Percentiles rank a stretch among this genome's conserved stretches.
phyloP scores from a whole-genome alignment of 2,888 invertebrate species.

The Tuta absoluta region DNA sequence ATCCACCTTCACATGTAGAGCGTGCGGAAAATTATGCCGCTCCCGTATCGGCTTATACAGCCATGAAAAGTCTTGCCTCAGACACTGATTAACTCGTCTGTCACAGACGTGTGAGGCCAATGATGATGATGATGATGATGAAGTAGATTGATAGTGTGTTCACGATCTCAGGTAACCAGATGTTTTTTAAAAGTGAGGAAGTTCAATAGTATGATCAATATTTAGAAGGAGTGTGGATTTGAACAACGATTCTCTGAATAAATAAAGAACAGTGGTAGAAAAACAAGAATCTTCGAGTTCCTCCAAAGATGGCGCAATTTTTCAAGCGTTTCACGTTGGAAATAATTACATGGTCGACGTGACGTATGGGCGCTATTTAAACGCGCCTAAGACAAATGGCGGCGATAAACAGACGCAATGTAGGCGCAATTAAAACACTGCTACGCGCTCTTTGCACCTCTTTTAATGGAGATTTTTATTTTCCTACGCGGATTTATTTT shows the following conservation, averaged over 20 bases:
- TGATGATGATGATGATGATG: too few relatives aligned
- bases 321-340: conserved; percentile 72
- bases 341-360: conserved; percentile 77
- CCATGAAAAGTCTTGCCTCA: too few relatives aligned
- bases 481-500: not conserved
- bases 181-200: too few relatives aligned
- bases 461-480: not conserved
- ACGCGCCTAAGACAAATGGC: conserved; percentile 74
- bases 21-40: too few relatives aligned
- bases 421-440: conserved; percentile 49
- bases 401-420: conserved; percentile 78
- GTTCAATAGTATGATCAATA: too few relatives aligned
- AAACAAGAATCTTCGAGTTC: conserved; percentile 9
- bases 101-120: too few relatives aligned
- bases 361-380: conserved; percentile 78
- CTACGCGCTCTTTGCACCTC: conserved; percentile 16
- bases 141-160: too few relatives aligned
- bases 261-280: not conserved
- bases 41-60: too few relatives aligned
- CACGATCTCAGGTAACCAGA: too few relatives aligned
- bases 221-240: too few relatives aligned
- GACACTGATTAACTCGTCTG: too few relatives aligned
- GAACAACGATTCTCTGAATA: not conserved
- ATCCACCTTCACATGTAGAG: too few relatives aligned
- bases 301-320: conserved; percentile 47